Evolutionary conservation across 2,113 vertebrate genomes (phyloP).

Genomic region (Nothobranchius kuhntae): DNA sequence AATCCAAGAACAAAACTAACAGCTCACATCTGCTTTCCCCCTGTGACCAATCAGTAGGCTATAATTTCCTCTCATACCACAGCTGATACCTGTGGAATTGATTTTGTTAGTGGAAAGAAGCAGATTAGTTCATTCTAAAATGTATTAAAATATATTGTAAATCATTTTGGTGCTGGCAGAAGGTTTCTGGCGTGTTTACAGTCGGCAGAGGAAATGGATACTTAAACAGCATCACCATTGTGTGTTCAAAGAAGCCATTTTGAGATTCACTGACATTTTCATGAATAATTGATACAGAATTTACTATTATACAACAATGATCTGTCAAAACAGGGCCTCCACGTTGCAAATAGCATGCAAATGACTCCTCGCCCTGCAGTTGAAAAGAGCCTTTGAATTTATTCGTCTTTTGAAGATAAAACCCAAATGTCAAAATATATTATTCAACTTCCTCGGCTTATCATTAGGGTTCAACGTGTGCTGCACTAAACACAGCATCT

Average conservation of each 20-base stretch:
- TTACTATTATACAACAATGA: conserved; percentile 65
- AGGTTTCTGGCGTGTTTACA: conserved; percentile 55
- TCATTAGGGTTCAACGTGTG: conserved; percentile 2
- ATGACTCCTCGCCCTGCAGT: conserved; percentile 24
- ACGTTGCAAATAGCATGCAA: conserved; percentile 44
- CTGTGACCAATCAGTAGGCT: neutral
- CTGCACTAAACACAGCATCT: neutral
- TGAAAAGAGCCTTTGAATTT: conserved; percentile 39
- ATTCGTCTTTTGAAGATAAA: conserved; percentile 46
- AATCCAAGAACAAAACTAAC: conserved; percentile 17
- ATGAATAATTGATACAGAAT: conserved; percentile 71
- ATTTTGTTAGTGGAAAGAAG: conserved; percentile 1
- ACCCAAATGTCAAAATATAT: conserved; percentile 18
- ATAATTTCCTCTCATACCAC: conserved; percentile 2
- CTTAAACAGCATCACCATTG: conserved; percentile 35
- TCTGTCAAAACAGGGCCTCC: conserved; percentile 49
- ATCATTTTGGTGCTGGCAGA: conserved; percentile 40
- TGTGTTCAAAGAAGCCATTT: conserved; percentile 58
- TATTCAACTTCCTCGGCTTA: conserved; percentile 2
- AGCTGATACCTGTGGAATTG: neutral
- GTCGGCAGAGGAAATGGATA: conserved; percentile 55
- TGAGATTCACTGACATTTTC: conserved; percentile 59
- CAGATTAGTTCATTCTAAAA: conserved; percentile 14
- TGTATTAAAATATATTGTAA: conserved; percentile 23
- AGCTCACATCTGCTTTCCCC: conserved; percentile 38